Evolutionary conservation across 2,797 vertebrate species (phyloP), one percentile per base, ranked within the genome.

Genomic region (Gymnoscopelus microlampas): DNA sequence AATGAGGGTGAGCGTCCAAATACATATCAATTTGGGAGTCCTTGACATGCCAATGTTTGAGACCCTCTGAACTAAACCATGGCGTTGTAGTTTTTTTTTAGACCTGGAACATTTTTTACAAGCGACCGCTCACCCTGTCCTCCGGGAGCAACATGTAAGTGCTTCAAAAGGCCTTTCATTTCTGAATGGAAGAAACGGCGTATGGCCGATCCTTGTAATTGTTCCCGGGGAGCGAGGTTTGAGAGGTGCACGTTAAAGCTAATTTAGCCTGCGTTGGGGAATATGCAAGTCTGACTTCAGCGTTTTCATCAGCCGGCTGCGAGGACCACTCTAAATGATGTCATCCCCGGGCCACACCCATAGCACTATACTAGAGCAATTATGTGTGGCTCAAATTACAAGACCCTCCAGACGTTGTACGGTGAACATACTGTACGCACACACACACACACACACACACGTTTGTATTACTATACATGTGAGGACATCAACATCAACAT

Each of bases 351-450:
- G 80, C 88, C 87, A 85, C 87, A 86, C 88, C 90, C 90, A 87
- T 80, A 78, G 83, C 86, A 87, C 77, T 84, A 84, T 87, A 85
- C 85, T 50, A 85, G 83, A 84, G 87, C 87, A 84, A 88, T 91
- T 87, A 88, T 65, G 10, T 59, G 2, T 66, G 51, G 66, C 79
- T 91, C 83, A 51, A 79, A 85, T 91, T 87, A 90, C 88, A 79
- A 73, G 78, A 69, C 80, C 76, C 82, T 81, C 8, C 55, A 66
- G 63, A 66, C 49, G 47, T 6, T 51, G 12, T 29, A 58, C 39
- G 10, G 65, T 48, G 67, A 67, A 81, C 72, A 79, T 70, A 55
- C 15, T 35, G 13, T 59, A 80, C 83, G 70, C 83, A n/a, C 68
- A 63, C 44, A 14, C 56, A 55, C 24, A 5, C 53, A 35, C 32